These are phyloP conservation scores for Drosophila anceps DNA, from an alignment of 2,888 invertebrate genomes.

Conservation along the genomic window DNA sequence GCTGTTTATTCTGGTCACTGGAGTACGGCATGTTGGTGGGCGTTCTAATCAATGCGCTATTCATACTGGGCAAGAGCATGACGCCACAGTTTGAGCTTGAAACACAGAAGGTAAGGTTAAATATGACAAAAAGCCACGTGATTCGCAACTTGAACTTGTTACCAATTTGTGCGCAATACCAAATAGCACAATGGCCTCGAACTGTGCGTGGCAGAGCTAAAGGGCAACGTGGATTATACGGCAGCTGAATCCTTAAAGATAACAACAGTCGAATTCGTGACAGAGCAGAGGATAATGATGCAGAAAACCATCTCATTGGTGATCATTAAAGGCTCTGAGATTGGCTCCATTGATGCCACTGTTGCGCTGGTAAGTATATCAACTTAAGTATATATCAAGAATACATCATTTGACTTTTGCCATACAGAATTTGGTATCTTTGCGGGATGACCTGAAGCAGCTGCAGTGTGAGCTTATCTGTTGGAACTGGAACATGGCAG, in stretches of 20 bases:
- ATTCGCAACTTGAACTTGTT: neutral
- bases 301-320: slow-evolving; percentile 87
- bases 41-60: slow-evolving; percentile 91
- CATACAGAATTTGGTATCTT: slow-evolving; percentile 86
- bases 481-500: slow-evolving; percentile 86
- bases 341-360: slow-evolving; percentile 88
- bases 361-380: slow-evolving; percentile 86
- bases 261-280: slow-evolving; percentile 91
- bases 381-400: neutral
- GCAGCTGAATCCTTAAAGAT: slow-evolving; percentile 91
- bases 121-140: neutral
- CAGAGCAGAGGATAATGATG: slow-evolving; percentile 84
- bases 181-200: slow-evolving; percentile 79
- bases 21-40: slow-evolving; percentile 95
- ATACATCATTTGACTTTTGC: neutral
- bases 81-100: slow-evolving; percentile 90
- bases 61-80: slow-evolving; percentile 93
- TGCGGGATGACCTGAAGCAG: slow-evolving; percentile 86
- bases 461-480: slow-evolving; percentile 86
- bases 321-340: slow-evolving; percentile 90
- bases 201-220: slow-evolving; percentile 88
- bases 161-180: neutral
- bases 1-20: slow-evolving; percentile 92
- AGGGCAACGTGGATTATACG: slow-evolving; percentile 91
- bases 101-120: slow-evolving; percentile 72